Percentiles rank a stretch among this genome's conserved stretches.
phyloP scores from a whole-genome alignment of 2,797 vertebrate genomes.

The Hozukius guyotensis region DNA sequence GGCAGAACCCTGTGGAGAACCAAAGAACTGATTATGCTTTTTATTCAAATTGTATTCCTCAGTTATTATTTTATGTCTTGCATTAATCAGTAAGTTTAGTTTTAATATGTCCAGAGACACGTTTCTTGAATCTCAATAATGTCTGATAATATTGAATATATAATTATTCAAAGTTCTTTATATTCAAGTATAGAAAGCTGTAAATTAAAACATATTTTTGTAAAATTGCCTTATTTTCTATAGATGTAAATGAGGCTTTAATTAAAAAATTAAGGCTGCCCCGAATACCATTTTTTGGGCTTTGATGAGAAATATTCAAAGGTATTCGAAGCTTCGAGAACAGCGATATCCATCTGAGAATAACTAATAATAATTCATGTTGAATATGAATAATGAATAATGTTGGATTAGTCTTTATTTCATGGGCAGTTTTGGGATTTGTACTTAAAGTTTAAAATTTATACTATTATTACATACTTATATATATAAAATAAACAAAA shows the following conservation, averaged over 20 bases:
- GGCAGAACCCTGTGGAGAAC: slow-evolving; percentile 62
- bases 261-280: neutral
- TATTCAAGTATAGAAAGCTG: neutral
- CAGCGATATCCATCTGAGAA: too few species aligned
- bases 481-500: too few species aligned
- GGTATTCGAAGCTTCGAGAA: too few species aligned
- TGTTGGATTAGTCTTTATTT: too few species aligned
- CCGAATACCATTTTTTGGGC: too few species aligned
- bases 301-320: too few species aligned
- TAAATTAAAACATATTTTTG: neutral
- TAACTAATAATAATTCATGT: too few species aligned
- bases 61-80: neutral
- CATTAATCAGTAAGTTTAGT: neutral
- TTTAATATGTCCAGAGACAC: neutral
- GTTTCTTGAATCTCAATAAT: neutral
- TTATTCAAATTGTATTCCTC: neutral
- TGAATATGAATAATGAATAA: too few species aligned
- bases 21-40: neutral
- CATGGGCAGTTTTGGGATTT: too few species aligned
- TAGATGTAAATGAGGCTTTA: neutral
- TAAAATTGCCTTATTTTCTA: neutral
- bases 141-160: neutral
- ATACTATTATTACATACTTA: too few species aligned
- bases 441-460: too few species aligned
- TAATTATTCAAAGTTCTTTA: neutral